Evolutionary conservation across 2,888 invertebrate species (phyloP), one percentile per base, ranked within the genome.

Genomic region (Dolichomitus sp.): DNA sequence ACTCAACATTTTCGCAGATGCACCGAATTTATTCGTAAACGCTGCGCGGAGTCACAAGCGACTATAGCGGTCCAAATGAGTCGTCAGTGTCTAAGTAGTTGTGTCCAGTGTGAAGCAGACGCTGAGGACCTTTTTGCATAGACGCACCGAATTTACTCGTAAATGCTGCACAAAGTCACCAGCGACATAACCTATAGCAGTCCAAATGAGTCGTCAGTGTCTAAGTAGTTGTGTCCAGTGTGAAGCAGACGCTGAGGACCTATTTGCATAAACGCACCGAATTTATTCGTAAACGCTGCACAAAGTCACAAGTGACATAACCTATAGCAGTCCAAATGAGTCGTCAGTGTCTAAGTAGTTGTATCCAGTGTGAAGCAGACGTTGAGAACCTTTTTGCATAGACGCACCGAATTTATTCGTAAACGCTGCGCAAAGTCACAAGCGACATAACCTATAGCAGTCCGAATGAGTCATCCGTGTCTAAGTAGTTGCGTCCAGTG

Each of bases 251-350:
- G 9, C 42, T 27, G n/a, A n/a, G n/a, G n/a, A n/a, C n/a, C n/a
- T n/a, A n/a, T n/a, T n/a, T n/a, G n/a, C n/a, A n/a, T n/a, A 4
- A 23, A 74, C 69, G 37, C 48, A 17, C 11, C 52, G 84, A 83
- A 90, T 90, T 90, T 89, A 88, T 88, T 87, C 85, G 87, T 87
- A 89, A 88, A 87, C 84, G 85, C 6, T 54, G 48, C 85, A 75
- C 27, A 11, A 33, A n/a, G 30, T 2, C 19, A 17, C 45, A 33
- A 27, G 1, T 7, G 9, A 1, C n/a, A n/a, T n/a, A n/a, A n/a
- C n/a, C n/a, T n/a, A 33, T 50, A 19, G 19, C 17, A 9, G 50
- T 9, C 27, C 4, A 1, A 27, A 12, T 50, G 40, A 37, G 45
- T 9, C 27, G 12, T 40, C 69, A 37, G 54, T 69, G 17, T n/a